A percentile compares a stretch with the other conserved stretches of the same genome.
Evolutionary conservation across 2,113 vertebrate species (phyloP).

Genomic region (Puffinus mauretanicus): DNA sequence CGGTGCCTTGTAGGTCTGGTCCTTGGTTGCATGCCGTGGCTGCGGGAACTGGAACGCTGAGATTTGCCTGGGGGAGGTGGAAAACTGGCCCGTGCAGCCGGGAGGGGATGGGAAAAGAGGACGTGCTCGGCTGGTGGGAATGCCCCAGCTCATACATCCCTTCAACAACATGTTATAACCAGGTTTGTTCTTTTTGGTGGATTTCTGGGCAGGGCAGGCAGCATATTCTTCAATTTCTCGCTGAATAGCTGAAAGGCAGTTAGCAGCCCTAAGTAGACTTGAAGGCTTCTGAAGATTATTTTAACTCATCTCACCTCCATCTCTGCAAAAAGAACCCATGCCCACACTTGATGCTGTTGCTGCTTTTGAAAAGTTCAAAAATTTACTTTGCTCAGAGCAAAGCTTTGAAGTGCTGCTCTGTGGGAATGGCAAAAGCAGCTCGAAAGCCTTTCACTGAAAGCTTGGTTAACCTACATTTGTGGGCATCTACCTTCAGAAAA

Average conservation of each 20-base stretch:
- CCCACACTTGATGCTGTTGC: slow-evolving; percentile 4
- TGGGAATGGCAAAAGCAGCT: slow-evolving; percentile 4
- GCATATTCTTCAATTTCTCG: neutral
- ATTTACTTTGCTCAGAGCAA: slow-evolving; percentile 34
- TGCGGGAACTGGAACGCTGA: neutral
- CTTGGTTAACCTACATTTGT: slow-evolving; percentile 14
- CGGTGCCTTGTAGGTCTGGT: neutral
- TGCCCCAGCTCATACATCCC: neutral
- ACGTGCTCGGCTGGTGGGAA: slow-evolving; percentile 29
- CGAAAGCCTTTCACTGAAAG: neutral
- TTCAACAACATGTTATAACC: neutral
- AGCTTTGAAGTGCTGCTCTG: slow-evolving; percentile 53
- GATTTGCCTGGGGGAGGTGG: slow-evolving; percentile 6
- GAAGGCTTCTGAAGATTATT: slow-evolving; percentile 34
- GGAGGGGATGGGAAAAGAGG: slow-evolving; percentile 41
- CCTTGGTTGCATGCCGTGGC: neutral
- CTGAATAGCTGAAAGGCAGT: slow-evolving; percentile 50
- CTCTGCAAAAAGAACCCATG: neutral
- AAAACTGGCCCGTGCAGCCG: neutral
- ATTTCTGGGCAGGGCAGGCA: slow-evolving; percentile 47
- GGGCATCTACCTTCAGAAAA: slow-evolving; percentile 18
- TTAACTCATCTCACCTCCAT: neutral
- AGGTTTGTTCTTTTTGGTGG: slow-evolving; percentile 15
- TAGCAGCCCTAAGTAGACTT: neutral
- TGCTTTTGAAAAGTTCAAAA: slow-evolving; percentile 37